Evolutionary conservation across 2,113 vertebrate species (phyloP).

Genomic region (Erpornis zantholeuca): DNA sequence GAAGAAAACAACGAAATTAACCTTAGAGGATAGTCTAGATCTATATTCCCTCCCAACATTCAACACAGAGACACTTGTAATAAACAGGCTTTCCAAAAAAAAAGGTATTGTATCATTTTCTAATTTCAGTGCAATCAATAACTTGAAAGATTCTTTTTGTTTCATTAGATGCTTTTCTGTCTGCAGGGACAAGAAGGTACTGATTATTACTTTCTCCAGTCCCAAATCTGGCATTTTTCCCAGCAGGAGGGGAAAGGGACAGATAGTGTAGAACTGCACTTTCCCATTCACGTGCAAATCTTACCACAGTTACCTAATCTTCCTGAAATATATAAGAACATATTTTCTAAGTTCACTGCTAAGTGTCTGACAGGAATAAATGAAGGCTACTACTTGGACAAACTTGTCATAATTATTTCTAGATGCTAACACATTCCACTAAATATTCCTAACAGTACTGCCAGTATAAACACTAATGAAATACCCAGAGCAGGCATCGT

Average conservation of each 20-base stretch:
- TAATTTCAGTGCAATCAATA: neutral
- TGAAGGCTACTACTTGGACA: neutral
- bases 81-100: neutral
- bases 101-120: neutral
- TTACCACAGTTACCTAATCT: neutral
- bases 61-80: neutral
- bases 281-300: neutral
- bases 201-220: neutral
- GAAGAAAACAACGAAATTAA: neutral
- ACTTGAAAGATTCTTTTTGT: neutral
- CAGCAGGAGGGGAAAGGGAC: neutral
- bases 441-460: neutral
- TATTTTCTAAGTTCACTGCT: neutral
- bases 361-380: neutral
- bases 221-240: neutral
- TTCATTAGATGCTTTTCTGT: neutral
- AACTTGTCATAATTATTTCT: neutral
- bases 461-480: neutral
- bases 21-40: neutral
- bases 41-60: neutral
- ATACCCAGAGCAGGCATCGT: neutral
- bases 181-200: neutral
- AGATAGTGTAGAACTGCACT: neutral
- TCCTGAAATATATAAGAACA: neutral
- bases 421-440: neutral